A percentile compares a stretch with the other conserved stretches of the same genome.
These are phyloP conservation scores for Carassius carassius DNA, from an alignment of 2,113 vertebrate species.

Conservation along the genomic window DNA sequence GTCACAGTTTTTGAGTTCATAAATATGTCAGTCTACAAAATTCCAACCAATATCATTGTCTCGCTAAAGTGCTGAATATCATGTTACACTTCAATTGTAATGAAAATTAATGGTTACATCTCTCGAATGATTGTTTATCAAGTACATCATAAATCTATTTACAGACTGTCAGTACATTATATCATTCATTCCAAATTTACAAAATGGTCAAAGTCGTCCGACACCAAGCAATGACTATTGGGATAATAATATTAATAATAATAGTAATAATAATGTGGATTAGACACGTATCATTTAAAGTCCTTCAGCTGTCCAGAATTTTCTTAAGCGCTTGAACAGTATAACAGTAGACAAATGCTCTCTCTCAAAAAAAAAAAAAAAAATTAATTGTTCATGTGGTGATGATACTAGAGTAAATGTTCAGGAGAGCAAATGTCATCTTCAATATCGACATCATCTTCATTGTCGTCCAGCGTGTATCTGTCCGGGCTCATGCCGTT, in stretches of 20 bases:
- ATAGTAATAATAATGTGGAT: slow-evolving; percentile 48
- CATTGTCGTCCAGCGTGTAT: slow-evolving; percentile 83
- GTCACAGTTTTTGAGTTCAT: slow-evolving; percentile 48
- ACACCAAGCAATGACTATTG: slow-evolving; percentile 6
- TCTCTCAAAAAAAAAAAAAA: slow-evolving; percentile 40
- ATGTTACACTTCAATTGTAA: slow-evolving; percentile 24
- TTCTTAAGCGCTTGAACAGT: slow-evolving; percentile 43
- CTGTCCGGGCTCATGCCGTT: slow-evolving; percentile 71
- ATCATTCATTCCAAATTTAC: slow-evolving; percentile 39
- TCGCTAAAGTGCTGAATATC: slow-evolving; percentile 41
- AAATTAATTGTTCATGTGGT: slow-evolving; percentile 11
- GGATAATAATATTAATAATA: slow-evolving; percentile 39
- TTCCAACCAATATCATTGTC: slow-evolving; percentile 35
- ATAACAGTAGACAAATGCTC: not conserved
- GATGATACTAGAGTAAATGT: slow-evolving; percentile 80
- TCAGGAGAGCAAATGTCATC: slow-evolving; percentile 82
- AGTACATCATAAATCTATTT: slow-evolving; percentile 47
- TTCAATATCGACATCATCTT: slow-evolving; percentile 95
- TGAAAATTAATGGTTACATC: slow-evolving; percentile 31
- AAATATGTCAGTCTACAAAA: slow-evolving; percentile 46
- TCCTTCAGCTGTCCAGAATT: not conserved
- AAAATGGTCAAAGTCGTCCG: slow-evolving; percentile 25
- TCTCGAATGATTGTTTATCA: slow-evolving; percentile 28
- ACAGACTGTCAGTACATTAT: slow-evolving; percentile 59
- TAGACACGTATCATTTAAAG: not conserved